Conservation (phyloP, 2,888 invertebrate species). For the Hermodice carunculata region DNA sequence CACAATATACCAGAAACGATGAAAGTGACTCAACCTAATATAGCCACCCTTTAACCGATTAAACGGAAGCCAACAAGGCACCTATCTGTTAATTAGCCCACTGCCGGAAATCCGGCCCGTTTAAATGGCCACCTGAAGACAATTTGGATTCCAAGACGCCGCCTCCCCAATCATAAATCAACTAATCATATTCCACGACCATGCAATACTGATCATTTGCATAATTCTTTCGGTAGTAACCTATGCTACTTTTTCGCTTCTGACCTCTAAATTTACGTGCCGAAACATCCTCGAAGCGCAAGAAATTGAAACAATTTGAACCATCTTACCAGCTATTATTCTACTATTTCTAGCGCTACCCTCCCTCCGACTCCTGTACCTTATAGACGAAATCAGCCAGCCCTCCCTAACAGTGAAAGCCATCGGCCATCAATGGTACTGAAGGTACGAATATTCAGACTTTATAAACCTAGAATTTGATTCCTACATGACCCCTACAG, state of each 20-base stretch:
- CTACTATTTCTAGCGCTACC: conserved; percentile 44
- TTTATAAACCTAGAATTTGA: conserved; percentile 62
- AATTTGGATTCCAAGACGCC: conserved; percentile 52
- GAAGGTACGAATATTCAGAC: conserved; percentile 66
- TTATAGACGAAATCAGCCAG: conserved; percentile 57
- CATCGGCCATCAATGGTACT: conserved; percentile 68
- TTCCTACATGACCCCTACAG: conserved; percentile 60
- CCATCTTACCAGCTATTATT: conserved; percentile 49
- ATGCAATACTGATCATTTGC: conserved; percentile 50
- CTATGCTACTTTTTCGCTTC: conserved; percentile 40
- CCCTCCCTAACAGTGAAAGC: conserved; percentile 57
- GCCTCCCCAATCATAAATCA: conserved; percentile 52
- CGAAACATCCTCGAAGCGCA: conserved; percentile 42
- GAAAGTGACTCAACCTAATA: conserved; percentile 14
- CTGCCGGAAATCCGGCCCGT: conserved; percentile 14
- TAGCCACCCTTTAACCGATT: no score
- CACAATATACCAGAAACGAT: conserved; percentile 42
- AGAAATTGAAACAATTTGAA: conserved; percentile 49
- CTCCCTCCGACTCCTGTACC: conserved; percentile 42
- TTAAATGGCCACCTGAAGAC: conserved; percentile 47
- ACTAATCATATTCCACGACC: conserved; percentile 58
- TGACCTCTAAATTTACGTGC: conserved; percentile 29
- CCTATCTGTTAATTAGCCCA: conserved; percentile 39
- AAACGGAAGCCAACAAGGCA: conserved; percentile 38
- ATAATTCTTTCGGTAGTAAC: conserved; percentile 49